Percentiles rank a stretch among this genome's conserved stretches.
phyloP scores from a whole-genome alignment of 2,888 invertebrate species.

The Drosophila emarginata region DNA sequence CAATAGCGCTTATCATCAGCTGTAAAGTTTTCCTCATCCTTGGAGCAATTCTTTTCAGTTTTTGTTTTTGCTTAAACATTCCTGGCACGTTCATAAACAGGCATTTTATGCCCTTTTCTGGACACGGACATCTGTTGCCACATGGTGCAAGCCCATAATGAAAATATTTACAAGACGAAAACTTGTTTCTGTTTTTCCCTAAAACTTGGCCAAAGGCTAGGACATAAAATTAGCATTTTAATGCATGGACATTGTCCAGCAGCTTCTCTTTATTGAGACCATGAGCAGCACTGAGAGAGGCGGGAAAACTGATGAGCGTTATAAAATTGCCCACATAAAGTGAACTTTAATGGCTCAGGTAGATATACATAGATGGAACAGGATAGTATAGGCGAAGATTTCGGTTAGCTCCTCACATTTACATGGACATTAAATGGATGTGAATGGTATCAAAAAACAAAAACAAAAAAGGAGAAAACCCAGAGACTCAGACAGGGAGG shows the following conservation, averaged over 20 bases:
- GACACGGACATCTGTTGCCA: slow-evolving; percentile 53
- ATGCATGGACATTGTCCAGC: slow-evolving; percentile 47
- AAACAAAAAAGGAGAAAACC: background rate
- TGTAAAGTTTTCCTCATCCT: slow-evolving; percentile 21
- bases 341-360: slow-evolving; percentile 68
- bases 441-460: background rate
- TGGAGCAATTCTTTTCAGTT: background rate
- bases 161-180: slow-evolving; percentile 52
- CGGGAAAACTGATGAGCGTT: slow-evolving; percentile 25
- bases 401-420: slow-evolving; percentile 49
- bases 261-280: slow-evolving; percentile 9
- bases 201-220: slow-evolving; percentile 15
- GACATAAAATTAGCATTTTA: slow-evolving; percentile 77
- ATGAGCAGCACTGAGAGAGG: background rate
- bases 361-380: slow-evolving; percentile 31
- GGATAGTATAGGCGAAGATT: background rate
- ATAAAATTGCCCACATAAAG: slow-evolving; percentile 65
- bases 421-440: slow-evolving; percentile 71
- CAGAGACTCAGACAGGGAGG: slow-evolving; percentile 37
- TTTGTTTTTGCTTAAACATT: slow-evolving; percentile 31
- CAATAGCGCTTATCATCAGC: slow-evolving; percentile 10
- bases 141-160: slow-evolving; percentile 28
- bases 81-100: slow-evolving; percentile 63
- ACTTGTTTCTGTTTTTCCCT: slow-evolving; percentile 32
- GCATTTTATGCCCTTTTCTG: slow-evolving; percentile 51